These are phyloP conservation scores for Helleia helle DNA, from an alignment of 2,888 invertebrate species.

Conservation along the genomic window DNA sequence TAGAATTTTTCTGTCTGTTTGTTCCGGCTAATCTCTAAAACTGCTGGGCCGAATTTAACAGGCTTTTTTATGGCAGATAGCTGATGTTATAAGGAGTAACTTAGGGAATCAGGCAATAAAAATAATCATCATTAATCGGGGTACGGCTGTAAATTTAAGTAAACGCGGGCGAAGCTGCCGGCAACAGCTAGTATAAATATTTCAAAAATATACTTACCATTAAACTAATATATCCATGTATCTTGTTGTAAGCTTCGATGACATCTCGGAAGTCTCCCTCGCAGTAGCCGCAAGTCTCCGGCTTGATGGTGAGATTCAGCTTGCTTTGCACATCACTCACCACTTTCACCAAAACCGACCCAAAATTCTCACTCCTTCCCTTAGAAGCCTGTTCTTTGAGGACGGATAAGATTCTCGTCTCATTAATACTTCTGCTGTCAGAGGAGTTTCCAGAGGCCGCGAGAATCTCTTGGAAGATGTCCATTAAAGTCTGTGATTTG, in stretches of 20 bases:
- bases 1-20: too few relatives aligned
- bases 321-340: constrained; percentile 49
- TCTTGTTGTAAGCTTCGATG: constrained; percentile 76
- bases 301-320: constrained; percentile 40
- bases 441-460: constrained; percentile 58
- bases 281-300: constrained; percentile 70
- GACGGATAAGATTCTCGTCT: constrained; percentile 49
- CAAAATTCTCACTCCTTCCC: constrained; percentile 40
- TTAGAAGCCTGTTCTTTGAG: constrained; percentile 46
- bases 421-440: constrained; percentile 40
- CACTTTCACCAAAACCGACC: constrained; percentile 45
- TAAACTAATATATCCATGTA: constrained; percentile 89
- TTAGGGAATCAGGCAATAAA: too few relatives aligned
- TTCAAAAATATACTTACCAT: constrained; percentile 73
- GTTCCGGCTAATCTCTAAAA: too few relatives aligned
- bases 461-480: constrained; percentile 61
- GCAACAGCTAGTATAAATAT: too few relatives aligned
- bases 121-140: too few relatives aligned
- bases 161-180: too few relatives aligned
- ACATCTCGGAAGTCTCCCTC: constrained; percentile 74
- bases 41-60: too few relatives aligned
- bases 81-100: too few relatives aligned
- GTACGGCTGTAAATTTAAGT: too few relatives aligned
- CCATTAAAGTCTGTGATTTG: constrained; percentile 49
- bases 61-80: too few relatives aligned